These are phyloP conservation scores for Etheostoma nigrum DNA, from an alignment of 2,797 vertebrate species.

Conservation along the genomic window DNA sequence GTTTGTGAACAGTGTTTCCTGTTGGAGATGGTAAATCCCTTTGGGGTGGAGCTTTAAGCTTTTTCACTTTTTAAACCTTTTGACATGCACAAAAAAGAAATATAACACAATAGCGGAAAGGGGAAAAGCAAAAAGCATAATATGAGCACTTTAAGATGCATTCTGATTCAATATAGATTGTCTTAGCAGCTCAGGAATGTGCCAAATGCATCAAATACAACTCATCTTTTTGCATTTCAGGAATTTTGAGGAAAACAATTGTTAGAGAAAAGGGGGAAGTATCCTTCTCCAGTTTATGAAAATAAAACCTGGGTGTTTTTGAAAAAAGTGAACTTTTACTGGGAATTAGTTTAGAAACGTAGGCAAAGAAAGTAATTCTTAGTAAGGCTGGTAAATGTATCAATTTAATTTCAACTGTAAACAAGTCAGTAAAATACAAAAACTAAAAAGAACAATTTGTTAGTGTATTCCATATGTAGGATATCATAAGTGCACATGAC, in stretches of 20 bases:
- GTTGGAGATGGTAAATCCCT: no score
- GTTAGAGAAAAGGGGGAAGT: not conserved
- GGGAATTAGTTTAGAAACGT: conserved; percentile 4
- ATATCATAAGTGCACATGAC: not conserved
- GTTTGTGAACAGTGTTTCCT: no score
- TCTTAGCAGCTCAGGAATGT: not conserved
- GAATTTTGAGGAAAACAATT: not conserved
- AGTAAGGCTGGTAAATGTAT: not conserved
- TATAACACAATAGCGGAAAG: no score
- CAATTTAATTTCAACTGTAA: not conserved
- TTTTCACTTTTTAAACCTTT: no score
- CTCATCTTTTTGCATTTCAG: not conserved
- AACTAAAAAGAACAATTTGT: not conserved
- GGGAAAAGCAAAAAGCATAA: no score
- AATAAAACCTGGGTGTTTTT: not conserved
- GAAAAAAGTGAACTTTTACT: not conserved
- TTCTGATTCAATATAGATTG: not conserved
- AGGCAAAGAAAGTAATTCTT: not conserved
- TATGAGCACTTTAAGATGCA: not conserved
- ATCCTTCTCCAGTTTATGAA: not conserved
- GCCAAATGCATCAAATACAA: conserved; percentile 23
- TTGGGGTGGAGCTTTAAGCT: no score
- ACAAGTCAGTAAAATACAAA: not conserved
- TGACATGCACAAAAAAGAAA: no score
- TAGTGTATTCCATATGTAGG: not conserved